phyloP scores from a whole-genome alignment of 2,113 vertebrate genomes.

The Peromyscus leucopus region DNA sequence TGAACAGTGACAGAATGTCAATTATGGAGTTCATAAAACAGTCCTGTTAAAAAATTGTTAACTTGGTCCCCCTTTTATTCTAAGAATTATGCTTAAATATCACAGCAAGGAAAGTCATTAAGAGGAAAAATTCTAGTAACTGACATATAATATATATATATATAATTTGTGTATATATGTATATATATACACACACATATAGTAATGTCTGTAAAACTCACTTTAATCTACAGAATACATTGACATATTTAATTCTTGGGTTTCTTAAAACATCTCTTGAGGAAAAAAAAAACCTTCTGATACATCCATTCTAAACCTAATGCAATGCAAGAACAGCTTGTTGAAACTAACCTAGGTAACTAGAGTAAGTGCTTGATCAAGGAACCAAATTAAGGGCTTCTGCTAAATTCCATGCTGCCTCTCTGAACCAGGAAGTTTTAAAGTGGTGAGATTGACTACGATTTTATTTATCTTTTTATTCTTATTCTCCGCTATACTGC shows the following conservation, averaged over 20 bases:
- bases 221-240: conserved; percentile 33
- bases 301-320: not conserved
- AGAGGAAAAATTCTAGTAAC: not conserved
- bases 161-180: not conserved
- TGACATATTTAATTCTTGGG: not conserved
- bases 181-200: no score
- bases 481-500: not conserved
- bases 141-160: not conserved
- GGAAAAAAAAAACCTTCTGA: not conserved
- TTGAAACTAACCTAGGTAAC: not conserved
- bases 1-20: conserved; percentile 75
- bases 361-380: not conserved
- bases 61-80: conserved; percentile 63
- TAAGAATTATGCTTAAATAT: conserved; percentile 63
- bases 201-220: not conserved
- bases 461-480: not conserved
- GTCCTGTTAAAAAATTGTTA: conserved; percentile 75
- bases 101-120: not conserved
- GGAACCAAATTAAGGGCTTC: not conserved
- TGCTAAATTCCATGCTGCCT: not conserved
- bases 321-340: not conserved
- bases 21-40: conserved; percentile 70
- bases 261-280: not conserved
- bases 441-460: not conserved
- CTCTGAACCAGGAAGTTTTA: not conserved